Evolutionary conservation across 1,140 invertebrate species (phyloP).

Genomic region (Drosophila ananassae): DNA sequence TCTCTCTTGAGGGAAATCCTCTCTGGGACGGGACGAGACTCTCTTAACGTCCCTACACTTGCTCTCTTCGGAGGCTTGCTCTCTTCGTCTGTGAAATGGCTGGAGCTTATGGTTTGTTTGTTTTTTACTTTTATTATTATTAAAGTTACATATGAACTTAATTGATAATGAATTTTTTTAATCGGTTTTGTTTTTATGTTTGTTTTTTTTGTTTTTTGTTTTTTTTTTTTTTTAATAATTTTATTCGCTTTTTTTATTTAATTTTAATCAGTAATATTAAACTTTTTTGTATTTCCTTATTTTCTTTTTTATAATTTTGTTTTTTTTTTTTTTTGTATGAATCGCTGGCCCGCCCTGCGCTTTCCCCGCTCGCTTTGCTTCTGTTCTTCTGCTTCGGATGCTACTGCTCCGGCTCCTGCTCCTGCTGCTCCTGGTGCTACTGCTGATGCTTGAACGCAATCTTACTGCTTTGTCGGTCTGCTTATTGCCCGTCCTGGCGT

Average conservation of each 20-base stretch:
- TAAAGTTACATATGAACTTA: constrained; percentile 83
- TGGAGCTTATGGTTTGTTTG: constrained; percentile 35
- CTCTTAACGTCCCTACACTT: constrained; percentile 10
- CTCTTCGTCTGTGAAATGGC: constrained; percentile 53
- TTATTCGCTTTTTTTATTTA: constrained; percentile 66
- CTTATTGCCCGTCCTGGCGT: constrained; percentile 43
- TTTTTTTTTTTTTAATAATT: constrained; percentile 64
- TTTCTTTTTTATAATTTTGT: constrained; percentile 52
- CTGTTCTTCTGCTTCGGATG: constrained; percentile 3
- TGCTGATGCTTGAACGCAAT: constrained; percentile 10
- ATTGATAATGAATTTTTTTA: constrained; percentile 76
- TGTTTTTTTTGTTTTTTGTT: constrained; percentile 17
- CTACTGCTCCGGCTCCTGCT: constrained; percentile 17
- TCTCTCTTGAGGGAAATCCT: constrained; percentile 19
- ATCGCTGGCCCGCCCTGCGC: constrained; percentile 66
- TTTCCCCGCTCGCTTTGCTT: constrained; percentile 27
- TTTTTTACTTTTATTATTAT: constrained; percentile 74
- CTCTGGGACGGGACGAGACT: constrained; percentile 7
- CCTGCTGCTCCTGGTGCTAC: constrained; percentile 13
- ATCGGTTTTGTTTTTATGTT: constrained; percentile 42
- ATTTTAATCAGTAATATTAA: constrained; percentile 82
- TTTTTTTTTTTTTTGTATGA: constrained; percentile 54
- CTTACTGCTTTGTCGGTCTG: constrained; percentile 25
- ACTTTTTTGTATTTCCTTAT: constrained; percentile 61
- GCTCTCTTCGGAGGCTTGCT: constrained; percentile 7